Evolutionary conservation across 2,113 vertebrate genomes (phyloP), one percentile per base, ranked within the genome.

Genomic region (Cebidichthys violaceus): DNA sequence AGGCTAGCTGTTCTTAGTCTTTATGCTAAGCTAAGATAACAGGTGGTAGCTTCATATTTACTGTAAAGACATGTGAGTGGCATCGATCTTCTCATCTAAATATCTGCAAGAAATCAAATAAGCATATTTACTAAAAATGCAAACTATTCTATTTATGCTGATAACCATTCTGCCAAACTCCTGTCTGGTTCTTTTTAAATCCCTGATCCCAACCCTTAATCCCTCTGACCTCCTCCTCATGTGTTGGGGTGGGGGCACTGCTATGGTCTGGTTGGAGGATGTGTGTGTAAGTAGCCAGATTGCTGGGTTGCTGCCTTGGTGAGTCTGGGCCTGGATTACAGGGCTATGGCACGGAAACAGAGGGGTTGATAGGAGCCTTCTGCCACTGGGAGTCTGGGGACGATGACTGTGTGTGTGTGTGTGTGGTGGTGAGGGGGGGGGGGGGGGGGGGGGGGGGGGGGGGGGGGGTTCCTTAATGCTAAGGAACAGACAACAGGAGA

Each of bases 261-360:
- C 75, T 52, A 20, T 20, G 45, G 69, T 79, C n/a, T 37, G 54
- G 27, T 37, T 77, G 55, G 20, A 72, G 66, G 73, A n/a, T 55
- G 57, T 57, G 52, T 74, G 20, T 52, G 41, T 43, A 84, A 80
- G 62, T 83, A 65, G 80, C 80, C 91, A 91, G 90, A 88, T 84
- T 93, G 90, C 47, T 43, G 35, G 45, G 31, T 35, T 7, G 47
- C 20, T 54, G 31, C 20, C 67, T 52, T 11, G 29, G 47, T 35
- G 75, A 85, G 81, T 86, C 88, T 90, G 82, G 79, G 69, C 75
- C 72, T 83, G 90, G 91, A 92, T 91, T 91, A 92, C 64, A 60
- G 77, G 27, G n/a, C 45, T 68, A 71, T 90, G 85, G 75, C 73
- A 76, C 5, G 4, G 39, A 55, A 86, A 74, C 55, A 78, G 57